These are phyloP conservation scores for Seira ritae DNA, from an alignment of 2,888 invertebrate genomes.

Conservation along the genomic window DNA sequence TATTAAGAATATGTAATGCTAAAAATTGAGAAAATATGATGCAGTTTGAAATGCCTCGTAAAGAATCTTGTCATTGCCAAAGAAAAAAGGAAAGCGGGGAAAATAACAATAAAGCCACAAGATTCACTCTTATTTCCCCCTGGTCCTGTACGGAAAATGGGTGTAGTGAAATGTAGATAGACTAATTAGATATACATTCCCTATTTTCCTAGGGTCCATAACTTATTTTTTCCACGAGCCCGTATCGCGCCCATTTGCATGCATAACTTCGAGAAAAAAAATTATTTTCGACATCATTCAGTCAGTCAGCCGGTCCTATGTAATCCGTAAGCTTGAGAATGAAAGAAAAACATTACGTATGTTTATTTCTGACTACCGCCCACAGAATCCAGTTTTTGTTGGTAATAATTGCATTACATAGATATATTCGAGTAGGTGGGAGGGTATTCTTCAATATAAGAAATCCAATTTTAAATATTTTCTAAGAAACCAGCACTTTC, in stretches of 20 bases:
- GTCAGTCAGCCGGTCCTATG: too few species aligned
- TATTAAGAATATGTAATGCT: slow-evolving; percentile 37
- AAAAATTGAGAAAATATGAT: slow-evolving; percentile 41
- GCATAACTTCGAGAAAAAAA: too few species aligned
- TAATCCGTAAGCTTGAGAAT: too few species aligned
- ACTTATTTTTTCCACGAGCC: neutral
- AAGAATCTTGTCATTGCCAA: slow-evolving; percentile 18
- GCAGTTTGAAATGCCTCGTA: slow-evolving; percentile 23
- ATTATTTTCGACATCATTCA: too few species aligned
- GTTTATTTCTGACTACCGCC: too few species aligned
- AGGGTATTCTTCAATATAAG: too few species aligned
- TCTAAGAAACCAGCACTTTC: neutral
- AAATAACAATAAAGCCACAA: neutral
- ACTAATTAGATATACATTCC: neutral
- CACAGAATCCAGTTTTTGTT: too few species aligned
- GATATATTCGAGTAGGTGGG: too few species aligned
- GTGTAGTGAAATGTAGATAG: neutral
- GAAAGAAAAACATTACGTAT: too few species aligned
- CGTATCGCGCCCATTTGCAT: too few species aligned
- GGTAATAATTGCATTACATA: too few species aligned
- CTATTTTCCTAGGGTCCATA: neutral
- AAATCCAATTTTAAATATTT: neutral
- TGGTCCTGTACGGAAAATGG: neutral
- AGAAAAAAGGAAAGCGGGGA: neutral
- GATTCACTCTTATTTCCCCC: slow-evolving; percentile 21